Evolutionary conservation across 2,797 vertebrate species (phyloP).

Genomic region (Schizopygopsis malacanthus): DNA sequence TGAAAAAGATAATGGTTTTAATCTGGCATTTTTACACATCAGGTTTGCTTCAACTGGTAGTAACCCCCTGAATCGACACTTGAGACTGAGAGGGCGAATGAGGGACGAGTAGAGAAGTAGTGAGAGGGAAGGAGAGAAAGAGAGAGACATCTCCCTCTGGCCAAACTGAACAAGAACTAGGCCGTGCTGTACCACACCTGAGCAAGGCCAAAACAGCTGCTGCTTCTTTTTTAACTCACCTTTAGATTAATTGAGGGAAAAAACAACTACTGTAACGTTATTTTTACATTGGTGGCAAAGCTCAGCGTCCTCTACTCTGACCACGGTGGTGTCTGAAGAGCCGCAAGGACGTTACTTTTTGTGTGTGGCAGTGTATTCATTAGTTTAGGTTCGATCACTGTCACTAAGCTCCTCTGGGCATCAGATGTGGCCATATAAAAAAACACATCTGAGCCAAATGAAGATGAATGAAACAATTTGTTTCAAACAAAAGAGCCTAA

Average conservation of each 20-base stretch:
- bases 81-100: not conserved
- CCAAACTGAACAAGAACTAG: constrained; percentile 44
- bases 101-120: constrained; percentile 20
- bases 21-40: not conserved
- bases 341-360: not conserved
- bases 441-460: not conserved
- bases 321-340: not conserved
- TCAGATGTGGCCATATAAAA: constrained; percentile 15
- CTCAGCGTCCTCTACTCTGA: not conserved
- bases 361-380: not conserved
- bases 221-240: constrained; percentile 40
- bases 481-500: constrained; percentile 7
- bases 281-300: constrained; percentile 27
- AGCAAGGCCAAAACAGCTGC: constrained; percentile 55
- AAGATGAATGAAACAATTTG: constrained; percentile 2
- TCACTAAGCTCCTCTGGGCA: not conserved
- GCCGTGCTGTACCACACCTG: constrained; percentile 58
- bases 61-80: not conserved
- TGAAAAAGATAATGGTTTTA: not conserved
- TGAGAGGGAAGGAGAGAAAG: constrained; percentile 5
- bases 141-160: constrained; percentile 40
- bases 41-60: constrained; percentile 10
- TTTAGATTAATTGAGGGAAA: constrained; percentile 32
- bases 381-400: not conserved
- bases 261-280: constrained; percentile 30